phyloP scores from a whole-genome alignment of 1,140 invertebrate species.

The Trichogramma pretiosum region DNA sequence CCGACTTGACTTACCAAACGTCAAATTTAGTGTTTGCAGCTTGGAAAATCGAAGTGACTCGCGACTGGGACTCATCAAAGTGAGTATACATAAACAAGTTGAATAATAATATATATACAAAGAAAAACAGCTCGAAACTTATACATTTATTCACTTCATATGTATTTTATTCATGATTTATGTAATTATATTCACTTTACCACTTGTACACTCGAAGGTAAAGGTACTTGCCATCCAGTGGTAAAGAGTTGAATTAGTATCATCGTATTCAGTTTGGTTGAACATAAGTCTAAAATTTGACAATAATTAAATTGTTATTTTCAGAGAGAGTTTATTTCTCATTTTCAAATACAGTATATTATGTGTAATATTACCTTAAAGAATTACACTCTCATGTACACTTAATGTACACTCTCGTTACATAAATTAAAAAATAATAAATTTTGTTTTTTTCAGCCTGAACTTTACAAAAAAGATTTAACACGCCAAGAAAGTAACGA shows the following conservation, averaged over 20 bases:
- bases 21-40: constrained; percentile 68
- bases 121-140: no score
- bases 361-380: neutral
- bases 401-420: neutral
- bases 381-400: neutral
- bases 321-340: no score
- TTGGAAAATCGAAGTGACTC: constrained; percentile 57
- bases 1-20: constrained; percentile 61
- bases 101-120: no score
- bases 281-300: no score
- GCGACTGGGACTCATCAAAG: constrained; percentile 60
- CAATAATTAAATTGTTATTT: no score
- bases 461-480: constrained; percentile 68
- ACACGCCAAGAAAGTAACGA: constrained; percentile 65
- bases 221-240: no score
- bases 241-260: no score
- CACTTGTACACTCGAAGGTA: no score
- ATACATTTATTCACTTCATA: no score
- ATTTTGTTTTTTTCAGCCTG: constrained; percentile 49
- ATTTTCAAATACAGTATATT: no score
- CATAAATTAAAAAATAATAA: neutral
- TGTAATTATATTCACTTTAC: neutral
- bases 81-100: constrained; percentile 30
- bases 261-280: no score
- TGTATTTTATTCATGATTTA: neutral